Evolutionary conservation across 2,797 vertebrate species (phyloP), one percentile per base, ranked within the genome.

Genomic region (Phyllotis vaccarum): DNA sequence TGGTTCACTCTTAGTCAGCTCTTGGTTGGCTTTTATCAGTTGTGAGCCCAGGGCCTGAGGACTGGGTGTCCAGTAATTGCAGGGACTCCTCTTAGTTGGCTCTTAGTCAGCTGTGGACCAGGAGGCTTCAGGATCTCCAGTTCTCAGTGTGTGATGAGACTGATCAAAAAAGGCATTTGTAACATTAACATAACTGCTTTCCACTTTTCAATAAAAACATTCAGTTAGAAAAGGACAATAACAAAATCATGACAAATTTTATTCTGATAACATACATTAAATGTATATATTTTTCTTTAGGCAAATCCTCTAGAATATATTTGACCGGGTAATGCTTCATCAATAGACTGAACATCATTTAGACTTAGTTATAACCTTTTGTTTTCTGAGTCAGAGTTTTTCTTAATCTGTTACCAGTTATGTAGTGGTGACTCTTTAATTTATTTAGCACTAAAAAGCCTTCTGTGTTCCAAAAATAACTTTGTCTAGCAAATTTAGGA

Each of bases 81-180:
- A n/a, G n/a, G n/a, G n/a, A n/a, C n/a, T n/a, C n/a, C n/a, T n/a
- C n/a, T n/a, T n/a, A n/a, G n/a, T n/a, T n/a, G n/a, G n/a, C n/a
- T n/a, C n/a, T n/a, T n/a, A n/a, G n/a, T n/a, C n/a, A n/a, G n/a
- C n/a, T n/a, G n/a, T n/a, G n/a, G n/a, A n/a, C n/a, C n/a, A n/a
- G n/a, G n/a, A n/a, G n/a, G n/a, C n/a, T n/a, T n/a, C n/a, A n/a
- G n/a, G n/a, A n/a, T n/a, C n/a, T n/a, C n/a, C n/a, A n/a, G n/a
- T n/a, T n/a, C n/a, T n/a, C n/a, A n/a, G n/a, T n/a, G n/a, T n/a
- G n/a, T n/a, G n/a, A n/a, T n/a, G n/a, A n/a, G n/a, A n/a, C n/a
- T n/a, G n/a, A n/a, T n/a, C n/a, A 68, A 96, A 89, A 97, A 93
- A 95, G 52, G 68, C 40, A 40, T 96, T 97, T 95, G 58, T 93